Conservation (phyloP, 1,140 invertebrate species). For the Camponotus floridanus region DNA sequence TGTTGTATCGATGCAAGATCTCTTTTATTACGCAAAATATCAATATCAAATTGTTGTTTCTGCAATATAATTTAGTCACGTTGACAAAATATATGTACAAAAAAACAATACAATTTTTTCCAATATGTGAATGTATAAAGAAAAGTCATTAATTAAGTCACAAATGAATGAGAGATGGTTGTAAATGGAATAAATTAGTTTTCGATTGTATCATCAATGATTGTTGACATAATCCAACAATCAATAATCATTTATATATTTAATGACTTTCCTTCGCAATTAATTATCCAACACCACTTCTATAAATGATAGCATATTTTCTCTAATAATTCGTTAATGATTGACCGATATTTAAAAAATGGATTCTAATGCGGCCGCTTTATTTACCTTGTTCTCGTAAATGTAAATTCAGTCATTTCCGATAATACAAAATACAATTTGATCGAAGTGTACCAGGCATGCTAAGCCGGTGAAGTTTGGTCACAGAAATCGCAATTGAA, state of each 20-base stretch:
- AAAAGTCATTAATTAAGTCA: no score
- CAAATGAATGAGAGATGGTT: no score
- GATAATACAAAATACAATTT: slow-evolving; percentile 18
- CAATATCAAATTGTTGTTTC: slow-evolving; percentile 9
- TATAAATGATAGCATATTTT: slow-evolving; percentile 1
- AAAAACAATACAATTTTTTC: not conserved
- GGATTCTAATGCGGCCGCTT: not conserved
- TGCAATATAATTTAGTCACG: not conserved
- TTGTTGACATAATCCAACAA: no score
- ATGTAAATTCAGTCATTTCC: not conserved
- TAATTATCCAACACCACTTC: not conserved
- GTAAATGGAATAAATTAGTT: no score
- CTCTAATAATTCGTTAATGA: not conserved
- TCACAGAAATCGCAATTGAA: slow-evolving; percentile 38
- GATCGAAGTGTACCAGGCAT: not conserved
- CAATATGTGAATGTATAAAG: not conserved
- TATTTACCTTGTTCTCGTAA: not conserved
- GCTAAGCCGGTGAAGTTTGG: slow-evolving; percentile 17
- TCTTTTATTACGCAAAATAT: no score
- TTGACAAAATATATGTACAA: not conserved
- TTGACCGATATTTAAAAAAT: not conserved
- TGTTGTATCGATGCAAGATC: not conserved
- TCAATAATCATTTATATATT: no score
- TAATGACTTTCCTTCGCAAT: not conserved
- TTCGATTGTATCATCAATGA: no score